A percentile compares a stretch with the other conserved stretches of the same genome.
Evolutionary conservation across 2,888 invertebrate species (phyloP).

Genomic region (Sceliomorpha sp.): DNA sequence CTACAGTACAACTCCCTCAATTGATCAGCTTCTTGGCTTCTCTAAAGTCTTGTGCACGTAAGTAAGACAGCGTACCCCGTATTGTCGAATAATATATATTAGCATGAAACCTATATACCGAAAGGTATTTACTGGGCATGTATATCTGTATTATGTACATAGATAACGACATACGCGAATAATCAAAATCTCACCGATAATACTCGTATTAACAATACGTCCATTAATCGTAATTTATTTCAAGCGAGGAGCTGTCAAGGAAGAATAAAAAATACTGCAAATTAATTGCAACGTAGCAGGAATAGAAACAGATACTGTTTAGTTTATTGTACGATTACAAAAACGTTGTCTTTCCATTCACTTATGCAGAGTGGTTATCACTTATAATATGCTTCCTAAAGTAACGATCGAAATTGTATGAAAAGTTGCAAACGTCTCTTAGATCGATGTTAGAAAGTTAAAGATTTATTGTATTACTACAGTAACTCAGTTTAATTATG

Average conservation of each 20-base stretch:
- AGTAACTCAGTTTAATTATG: too few species aligned
- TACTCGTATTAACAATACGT: conserved; percentile 27
- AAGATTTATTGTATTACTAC: too few species aligned
- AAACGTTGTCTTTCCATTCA: too few species aligned
- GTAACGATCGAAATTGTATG: too few species aligned
- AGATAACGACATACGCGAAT: conserved; percentile 16
- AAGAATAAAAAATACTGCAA: not conserved
- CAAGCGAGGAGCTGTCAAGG: not conserved
- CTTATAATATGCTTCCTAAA: too few species aligned
- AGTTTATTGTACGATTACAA: too few species aligned
- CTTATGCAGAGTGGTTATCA: too few species aligned
- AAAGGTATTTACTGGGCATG: conserved; percentile 12
- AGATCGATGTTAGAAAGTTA: too few species aligned
- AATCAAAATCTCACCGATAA: conserved; percentile 12
- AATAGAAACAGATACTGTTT: too few species aligned
- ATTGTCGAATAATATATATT: conserved; percentile 47
- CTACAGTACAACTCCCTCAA: conserved; percentile 30
- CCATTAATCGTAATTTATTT: conserved; percentile 24
- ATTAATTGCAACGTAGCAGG: too few species aligned
- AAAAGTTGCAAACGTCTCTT: too few species aligned
- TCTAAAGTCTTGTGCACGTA: conserved; percentile 25
- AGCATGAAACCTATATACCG: conserved; percentile 31
- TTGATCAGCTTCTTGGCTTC: conserved; percentile 45
- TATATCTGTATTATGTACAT: conserved; percentile 31
- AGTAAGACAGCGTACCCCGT: conserved; percentile 30